Percentiles rank a stretch among this genome's conserved stretches.
Conservation (phyloP, 2,113 vertebrate species). For the Hippocampus comes region DNA sequence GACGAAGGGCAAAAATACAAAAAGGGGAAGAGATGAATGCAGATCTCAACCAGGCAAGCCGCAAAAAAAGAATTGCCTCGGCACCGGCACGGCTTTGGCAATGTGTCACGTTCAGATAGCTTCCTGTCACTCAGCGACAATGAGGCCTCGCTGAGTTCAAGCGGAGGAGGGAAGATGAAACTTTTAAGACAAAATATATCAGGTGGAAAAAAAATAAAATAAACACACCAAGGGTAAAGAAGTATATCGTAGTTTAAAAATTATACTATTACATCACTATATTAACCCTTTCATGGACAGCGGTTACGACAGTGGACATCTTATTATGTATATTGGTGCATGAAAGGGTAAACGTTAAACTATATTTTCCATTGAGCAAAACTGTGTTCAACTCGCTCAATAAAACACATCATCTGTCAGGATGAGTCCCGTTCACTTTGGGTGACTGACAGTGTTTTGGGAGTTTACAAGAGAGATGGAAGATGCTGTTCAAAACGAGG, state of each 20-base stretch:
- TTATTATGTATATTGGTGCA: too few relatives aligned
- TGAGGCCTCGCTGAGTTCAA: conserved; percentile 24
- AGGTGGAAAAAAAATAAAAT: conserved; percentile 7
- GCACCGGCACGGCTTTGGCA: conserved; percentile 12
- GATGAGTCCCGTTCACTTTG: conserved; percentile 7
- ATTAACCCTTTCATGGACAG: too few relatives aligned
- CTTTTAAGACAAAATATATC: conserved; percentile 20
- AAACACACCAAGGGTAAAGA: not conserved
- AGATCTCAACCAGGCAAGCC: not conserved
- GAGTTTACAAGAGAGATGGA: not conserved
- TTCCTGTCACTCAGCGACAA: conserved; percentile 14
- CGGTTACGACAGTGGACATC: too few relatives aligned
- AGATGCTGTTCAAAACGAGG: not conserved
- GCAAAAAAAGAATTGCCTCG: conserved; percentile 10
- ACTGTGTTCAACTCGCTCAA: conserved; percentile 32
- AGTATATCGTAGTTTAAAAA: not conserved
- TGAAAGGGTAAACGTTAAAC: too few relatives aligned
- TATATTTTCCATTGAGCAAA: too few relatives aligned
- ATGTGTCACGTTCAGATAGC: conserved; percentile 30
- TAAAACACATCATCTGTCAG: conserved; percentile 25
- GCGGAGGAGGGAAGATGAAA: conserved; percentile 23
- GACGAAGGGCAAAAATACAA: not conserved
- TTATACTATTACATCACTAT: too few relatives aligned
- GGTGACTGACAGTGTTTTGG: conserved; percentile 18
- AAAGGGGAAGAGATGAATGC: conserved; percentile 7